A percentile compares a stretch with the other conserved stretches of the same genome.
phyloP scores from a whole-genome alignment of 2,797 vertebrate species.

The Thripadectes ignobilis region DNA sequence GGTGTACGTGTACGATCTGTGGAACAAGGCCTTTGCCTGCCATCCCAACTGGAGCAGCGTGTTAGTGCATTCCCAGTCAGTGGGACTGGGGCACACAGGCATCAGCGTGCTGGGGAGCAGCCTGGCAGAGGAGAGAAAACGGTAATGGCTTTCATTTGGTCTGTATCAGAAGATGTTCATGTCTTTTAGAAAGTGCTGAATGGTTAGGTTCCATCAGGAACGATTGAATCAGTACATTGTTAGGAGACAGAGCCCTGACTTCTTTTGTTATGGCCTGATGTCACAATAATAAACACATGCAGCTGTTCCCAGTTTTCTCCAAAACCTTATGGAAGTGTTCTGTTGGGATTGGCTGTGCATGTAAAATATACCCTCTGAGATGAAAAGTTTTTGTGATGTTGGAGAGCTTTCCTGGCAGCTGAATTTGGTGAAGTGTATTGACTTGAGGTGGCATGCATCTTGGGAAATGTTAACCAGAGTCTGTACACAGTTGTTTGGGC shows the following conservation, averaged over 20 bases:
- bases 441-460: neutral
- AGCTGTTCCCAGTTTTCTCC: neutral
- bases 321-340: neutral
- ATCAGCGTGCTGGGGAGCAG: neutral
- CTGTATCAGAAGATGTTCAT: neutral
- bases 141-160: neutral
- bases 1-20: neutral
- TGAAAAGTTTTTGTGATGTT: neutral
- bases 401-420: neutral
- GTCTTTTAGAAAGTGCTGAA: neutral
- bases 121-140: neutral
- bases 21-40: neutral
- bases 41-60: fast-evolving
- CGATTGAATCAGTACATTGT: neutral
- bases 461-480: neutral
- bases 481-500: neutral
- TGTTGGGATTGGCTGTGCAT: neutral
- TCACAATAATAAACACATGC: neutral
- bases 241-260: neutral
- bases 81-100: neutral
- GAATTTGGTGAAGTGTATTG: neutral
- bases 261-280: neutral
- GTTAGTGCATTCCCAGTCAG: neutral
- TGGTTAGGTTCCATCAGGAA: neutral
- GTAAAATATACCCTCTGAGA: neutral